Evolutionary conservation across 2,113 vertebrate species (phyloP), one percentile per base, ranked within the genome.

Genomic region (Pachyramphus minor): DNA sequence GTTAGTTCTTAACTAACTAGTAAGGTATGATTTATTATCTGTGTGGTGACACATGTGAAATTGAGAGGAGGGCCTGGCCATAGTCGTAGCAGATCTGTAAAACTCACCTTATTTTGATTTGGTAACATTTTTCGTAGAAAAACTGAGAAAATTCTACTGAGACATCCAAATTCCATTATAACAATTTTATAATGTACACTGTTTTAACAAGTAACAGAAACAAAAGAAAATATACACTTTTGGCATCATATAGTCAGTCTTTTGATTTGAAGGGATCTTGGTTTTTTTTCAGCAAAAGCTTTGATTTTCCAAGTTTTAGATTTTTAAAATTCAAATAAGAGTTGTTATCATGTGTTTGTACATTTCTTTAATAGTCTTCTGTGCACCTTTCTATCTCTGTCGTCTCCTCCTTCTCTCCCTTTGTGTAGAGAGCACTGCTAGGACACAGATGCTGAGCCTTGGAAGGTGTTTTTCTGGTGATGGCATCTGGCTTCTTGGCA

Each of bases 401-500:
- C 72, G 86, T 62, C 39, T 94, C 37, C 75, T 95, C 14, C 72
- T 93, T 53, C 84, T 81, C 42, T 86, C 33, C 31, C 95, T 96
- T 93, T 86, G 79, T 90, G 76, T 49, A 83, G 92, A 72, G 87
- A 87, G 62, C 60, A 64, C 63, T 97, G 15, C 58, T 79, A 90
- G 77, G 71, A 78, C 94, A 73, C 71, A 90, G 91, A 94, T 95
- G 86, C 93, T 77, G 84, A 94, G 82, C 92, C 94, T 80, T 90
- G 88, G 90, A 90, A 96, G 93, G 95, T 97, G 96, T 97, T 97
- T 98, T 96, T 97, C 89, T 97, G 97, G 95, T 92, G 93, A 89
- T 35, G 96, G 96, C 97, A 97, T 98, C 98, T 98, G 97, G 92
- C 91, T 97, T 90, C 90, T 97, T 98, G 97, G 97, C 98, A 98